Base-by-base conservation (phyloP, 37 sponge, comb jelly and placozoan species). In the Aplysina aerophoba region DNA sequence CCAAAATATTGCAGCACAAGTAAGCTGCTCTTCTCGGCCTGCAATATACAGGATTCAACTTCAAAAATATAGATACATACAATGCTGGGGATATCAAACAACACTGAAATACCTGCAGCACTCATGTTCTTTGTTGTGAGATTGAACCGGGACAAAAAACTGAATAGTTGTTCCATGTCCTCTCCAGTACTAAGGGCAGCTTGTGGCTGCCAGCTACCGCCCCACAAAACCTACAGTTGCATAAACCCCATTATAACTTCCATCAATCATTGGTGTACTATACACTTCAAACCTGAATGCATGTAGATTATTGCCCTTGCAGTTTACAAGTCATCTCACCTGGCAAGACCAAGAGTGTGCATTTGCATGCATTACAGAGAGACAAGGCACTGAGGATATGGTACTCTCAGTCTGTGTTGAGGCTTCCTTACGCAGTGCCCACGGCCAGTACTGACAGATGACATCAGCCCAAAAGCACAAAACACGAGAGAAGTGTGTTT, bases 321-420 rank as follows among this genome's bases (percentile, higher is more conserved):
- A 73, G 14, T 24, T 68, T 14, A 15, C 25, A 68, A 68, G 15
- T 24, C 25, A 68, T 68, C 25, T 68, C 71, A 73, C 75, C 40
- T 73, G 75, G 35, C 75, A 73, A 36, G 31, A 39, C 75, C 75
- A 73, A 37, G 75, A 73, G 15, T 73, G 75, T 73, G 75, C 75
- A 36, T 73, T 73, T 30, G 75, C 75, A 73, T 73, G 75, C 75
- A 73, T 73, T n/a, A 73, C 75, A 8, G 75, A 73, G 22, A 73
- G 71, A 24, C 59, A 57, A 57, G 59, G 59, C 71, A 28, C 31
- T 25, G 31, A 28, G 71, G 15, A 14, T 25, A 67, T n/a, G 71
- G 71, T 57, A 17, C 15, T 17, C 15, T 57, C 16, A n/a, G n/a
- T n/a, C n/a, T n/a, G n/a, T n/a, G n/a, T n/a, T n/a, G n/a, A n/a